These are phyloP conservation scores for Apodemus speciosus DNA, from an alignment of 2,113 vertebrate genomes.

Conservation along the genomic window DNA sequence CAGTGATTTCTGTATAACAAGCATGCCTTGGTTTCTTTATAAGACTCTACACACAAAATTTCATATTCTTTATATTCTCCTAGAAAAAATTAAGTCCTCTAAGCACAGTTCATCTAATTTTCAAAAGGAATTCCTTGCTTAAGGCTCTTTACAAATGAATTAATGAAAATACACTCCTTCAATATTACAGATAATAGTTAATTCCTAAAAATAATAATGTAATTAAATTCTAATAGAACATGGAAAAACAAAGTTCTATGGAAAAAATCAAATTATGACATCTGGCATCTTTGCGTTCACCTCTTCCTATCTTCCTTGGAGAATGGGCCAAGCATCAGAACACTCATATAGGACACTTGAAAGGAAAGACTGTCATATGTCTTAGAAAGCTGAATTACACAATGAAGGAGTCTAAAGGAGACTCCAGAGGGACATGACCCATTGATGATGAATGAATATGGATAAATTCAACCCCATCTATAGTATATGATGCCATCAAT, in stretches of 20 bases:
- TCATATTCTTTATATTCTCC: neutral
- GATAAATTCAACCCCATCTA: slow-evolving; percentile 55
- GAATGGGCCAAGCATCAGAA: slow-evolving; percentile 46
- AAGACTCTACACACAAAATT: neutral
- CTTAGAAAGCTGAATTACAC: slow-evolving; percentile 56
- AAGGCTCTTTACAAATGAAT: slow-evolving; percentile 56
- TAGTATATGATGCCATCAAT: slow-evolving; percentile 56
- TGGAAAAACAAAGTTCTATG: slow-evolving; percentile 43
- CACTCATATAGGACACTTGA: neutral
- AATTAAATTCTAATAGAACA: slow-evolving; percentile 48
- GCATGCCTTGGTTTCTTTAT: neutral
- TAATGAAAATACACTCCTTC: slow-evolving; percentile 33
- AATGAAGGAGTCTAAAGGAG: slow-evolving; percentile 9
- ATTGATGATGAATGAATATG: slow-evolving; percentile 48
- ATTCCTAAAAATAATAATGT: slow-evolving; percentile 33
- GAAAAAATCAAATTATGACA: slow-evolving; percentile 43
- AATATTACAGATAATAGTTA: slow-evolving; percentile 50
- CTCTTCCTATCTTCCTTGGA: neutral
- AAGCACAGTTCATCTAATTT: slow-evolving; percentile 39
- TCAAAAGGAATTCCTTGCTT: slow-evolving; percentile 41
- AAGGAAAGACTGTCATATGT: slow-evolving; percentile 26
- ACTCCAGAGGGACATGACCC: neutral
- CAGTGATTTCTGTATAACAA: neutral
- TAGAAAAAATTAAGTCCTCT: slow-evolving; percentile 36
- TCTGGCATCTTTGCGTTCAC: slow-evolving; percentile 7